Base-by-base conservation (phyloP, 2,888 invertebrate genomes). In the Ophion costatus region DNA sequence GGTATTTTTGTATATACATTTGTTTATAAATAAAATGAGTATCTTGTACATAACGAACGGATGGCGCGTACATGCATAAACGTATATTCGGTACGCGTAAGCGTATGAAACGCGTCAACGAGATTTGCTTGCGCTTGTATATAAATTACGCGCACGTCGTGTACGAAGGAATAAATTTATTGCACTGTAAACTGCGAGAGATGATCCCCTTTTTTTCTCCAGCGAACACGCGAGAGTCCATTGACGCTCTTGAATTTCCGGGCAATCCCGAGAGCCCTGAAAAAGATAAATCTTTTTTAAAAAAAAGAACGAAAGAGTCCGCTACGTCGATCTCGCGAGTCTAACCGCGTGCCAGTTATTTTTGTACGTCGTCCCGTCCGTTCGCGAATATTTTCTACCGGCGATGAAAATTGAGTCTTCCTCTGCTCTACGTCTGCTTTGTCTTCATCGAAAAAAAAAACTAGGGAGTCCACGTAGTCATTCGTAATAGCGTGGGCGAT, bases 1-100 rank as follows among this genome's bases (percentile, higher is more conserved):
- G 2, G 74, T 93, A 92, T 90, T 93, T 92, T 93, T 93, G 93
- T 93, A 93, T 82, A 93, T 91, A 91, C 22, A 84, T 84, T 80
- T 66, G 56, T 79, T 84, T 88, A 89, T 80, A 79, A 76, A 74
- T 83, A 85, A 57, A 61, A 80, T 74, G 69, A 84, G 45, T 70
- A 78, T 80, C 82, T 83, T 87, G 88, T 86, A 87, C 73, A 87
- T 86, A 88, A 76, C 84, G 87, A 87, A 86, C 82, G 85, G 80
- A 87, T 79, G 81, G 77, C 69, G n/a, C 74, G 33, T 70, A 64
- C 80, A 82, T 78, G 82, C 78, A 79, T 80, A 78, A 71, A 84
- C 73, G 67, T 78, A 33, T 66, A 63, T 45, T 61, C 71, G 77
- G 64, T 77, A 82, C 59, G 70, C 73, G 71, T 73, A 76, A 29